Evolutionary conservation across 1,140 invertebrate genomes (phyloP).

Genomic region (Grapholita molesta): DNA sequence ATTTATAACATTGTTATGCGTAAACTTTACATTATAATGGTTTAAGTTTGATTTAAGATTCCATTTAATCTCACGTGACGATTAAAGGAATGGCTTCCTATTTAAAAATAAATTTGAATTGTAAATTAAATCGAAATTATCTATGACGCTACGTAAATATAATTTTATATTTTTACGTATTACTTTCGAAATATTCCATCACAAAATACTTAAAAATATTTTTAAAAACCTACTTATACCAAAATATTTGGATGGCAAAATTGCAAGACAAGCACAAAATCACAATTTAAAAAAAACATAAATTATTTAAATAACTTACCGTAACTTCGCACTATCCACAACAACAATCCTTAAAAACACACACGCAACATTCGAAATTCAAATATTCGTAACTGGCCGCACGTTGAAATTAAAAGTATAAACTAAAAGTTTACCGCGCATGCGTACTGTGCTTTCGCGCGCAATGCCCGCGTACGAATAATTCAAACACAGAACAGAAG

Average conservation of each 20-base stretch:
- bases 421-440: conserved; percentile 25
- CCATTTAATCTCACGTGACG: background rate
- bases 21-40: background rate
- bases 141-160: background rate
- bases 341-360: conserved; percentile 8
- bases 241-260: background rate
- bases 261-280: background rate
- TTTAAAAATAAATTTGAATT: background rate
- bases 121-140: background rate
- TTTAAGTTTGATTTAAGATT: background rate
- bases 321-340: conserved; percentile 1
- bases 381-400: background rate
- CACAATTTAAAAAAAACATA: background rate
- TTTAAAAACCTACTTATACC: background rate
- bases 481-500: conserved; percentile 40
- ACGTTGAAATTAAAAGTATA: conserved; percentile 27
- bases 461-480: conserved; percentile 71
- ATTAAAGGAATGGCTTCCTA: background rate
- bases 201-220: too few relatives aligned
- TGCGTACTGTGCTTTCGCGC: conserved; percentile 67
- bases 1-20: conserved; percentile 5
- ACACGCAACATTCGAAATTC: background rate
- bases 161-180: background rate
- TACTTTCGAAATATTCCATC: background rate
- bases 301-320: background rate